Base-by-base conservation (phyloP, 2,797 vertebrate species). In the Danio kyathit region DNA sequence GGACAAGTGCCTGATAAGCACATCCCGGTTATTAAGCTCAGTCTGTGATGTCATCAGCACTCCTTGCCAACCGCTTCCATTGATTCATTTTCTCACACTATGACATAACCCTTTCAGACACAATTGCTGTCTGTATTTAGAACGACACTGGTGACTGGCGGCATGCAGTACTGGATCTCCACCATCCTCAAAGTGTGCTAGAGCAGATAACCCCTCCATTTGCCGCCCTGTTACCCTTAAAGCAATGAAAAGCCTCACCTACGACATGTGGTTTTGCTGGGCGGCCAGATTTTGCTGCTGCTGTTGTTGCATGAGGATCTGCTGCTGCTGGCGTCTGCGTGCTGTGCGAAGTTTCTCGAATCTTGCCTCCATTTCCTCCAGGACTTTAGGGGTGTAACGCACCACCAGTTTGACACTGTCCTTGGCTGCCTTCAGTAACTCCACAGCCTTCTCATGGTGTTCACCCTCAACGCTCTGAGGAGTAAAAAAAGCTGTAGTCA, bases 331-430 rank as follows among this genome's bases (percentile, higher is more conserved):
- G 71, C 97, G 94, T 83, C 97, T 96, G 52, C 97, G 94, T 54
- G 98, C 98, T 5, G 97, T 98, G 75, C 98, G 93, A 13, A 99
- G 95, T 87, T 99, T 99, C 87, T 99, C 98, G 0, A 99, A 99
- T 74, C 98, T 96, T 8, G 98, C 97, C 87, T 99, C 98, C 98
- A 99, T 99, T 91, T 99, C 98, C 90, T 99, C 98, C 90, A 99
- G 92, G 82, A 99, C 98, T 87, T 99, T 99, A 43, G 98, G 98
- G 7, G 98, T 99, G 89, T 99, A 99, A 89, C 98, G 96, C 0
- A 99, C 98, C 89, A 99, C 98, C 86, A 99, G 92, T 91, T 99
- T 99, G 83, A 99, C 98, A 0, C 95, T 99, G 89, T 98, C 97
- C 90, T 98, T 97, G 9, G 98, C 97, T 0, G 97, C 97, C 90